Evolutionary conservation across 2,888 invertebrate genomes (phyloP).

Genomic region (Priocnemis perturbator): DNA sequence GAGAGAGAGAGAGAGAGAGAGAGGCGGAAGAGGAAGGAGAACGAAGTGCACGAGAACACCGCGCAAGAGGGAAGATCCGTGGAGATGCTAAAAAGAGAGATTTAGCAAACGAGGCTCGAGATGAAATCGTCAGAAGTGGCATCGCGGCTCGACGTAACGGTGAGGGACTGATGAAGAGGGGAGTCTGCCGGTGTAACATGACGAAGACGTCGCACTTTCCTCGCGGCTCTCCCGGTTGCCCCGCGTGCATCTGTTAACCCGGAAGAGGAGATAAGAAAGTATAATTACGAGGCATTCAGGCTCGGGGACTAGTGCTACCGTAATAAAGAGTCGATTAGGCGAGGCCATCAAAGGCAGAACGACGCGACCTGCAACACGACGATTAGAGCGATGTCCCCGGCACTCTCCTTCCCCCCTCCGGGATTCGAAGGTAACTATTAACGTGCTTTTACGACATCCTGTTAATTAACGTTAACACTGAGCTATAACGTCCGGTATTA

Average conservation of each 20-base stretch:
- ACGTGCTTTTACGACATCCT: conserved; percentile 1
- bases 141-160: neutral
- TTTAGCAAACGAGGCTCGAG: conserved; percentile 15
- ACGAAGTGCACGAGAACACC: neutral
- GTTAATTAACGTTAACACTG: neutral
- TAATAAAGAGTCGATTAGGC: conserved; percentile 18
- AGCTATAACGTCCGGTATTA: neutral
- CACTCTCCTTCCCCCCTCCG: neutral
- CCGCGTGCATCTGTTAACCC: conserved; percentile 10
- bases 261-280: conserved; percentile 16
- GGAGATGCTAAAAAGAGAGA: conserved; percentile 8
- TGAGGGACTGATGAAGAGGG: neutral
- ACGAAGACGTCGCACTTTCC: neutral
- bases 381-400: conserved; percentile 1
- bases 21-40: conserved; percentile 5
- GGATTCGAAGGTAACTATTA: neutral
- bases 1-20: neutral
- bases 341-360: neutral
- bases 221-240: too few relatives aligned
- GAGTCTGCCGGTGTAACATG: neutral
- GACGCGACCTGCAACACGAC: neutral
- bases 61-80: neutral
- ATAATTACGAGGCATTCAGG: conserved; percentile 10
- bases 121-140: conserved; percentile 13
- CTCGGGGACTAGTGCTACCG: neutral